Base-by-base conservation (phyloP, 2,888 invertebrate genomes). In the Diarsia dahlii region DNA sequence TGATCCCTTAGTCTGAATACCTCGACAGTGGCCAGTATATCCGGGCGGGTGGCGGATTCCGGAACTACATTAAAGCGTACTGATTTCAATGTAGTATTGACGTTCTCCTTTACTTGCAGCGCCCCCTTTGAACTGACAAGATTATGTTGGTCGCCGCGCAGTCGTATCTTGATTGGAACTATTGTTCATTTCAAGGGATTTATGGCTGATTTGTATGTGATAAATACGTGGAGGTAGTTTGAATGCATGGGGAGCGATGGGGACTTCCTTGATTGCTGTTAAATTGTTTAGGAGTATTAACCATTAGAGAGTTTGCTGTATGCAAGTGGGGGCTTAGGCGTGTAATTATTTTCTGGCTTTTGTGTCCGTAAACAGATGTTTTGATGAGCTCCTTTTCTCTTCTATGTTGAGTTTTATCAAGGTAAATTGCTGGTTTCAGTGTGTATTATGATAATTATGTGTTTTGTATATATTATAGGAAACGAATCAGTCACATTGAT, bases 91-190 rank as follows among this genome's bases (percentile, higher is more conserved):
- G 10, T 18, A 8, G 2, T 62, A 63, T 70, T 48, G 56, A 39
- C 50, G 20, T 74, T 52, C 69, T 62, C 65, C 84, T 66, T 63
- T 15, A 50, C 69, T n/a, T 60, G 39, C 45, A 69, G 78, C 82
- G 74, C 83, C 74, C 66, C 23, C 66, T 48, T 20, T 66, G 62
- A 69, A 54, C 48, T 58, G 56, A 34, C 69, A 74, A 52, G 62
- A 71, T 65, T 74, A 81, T 54, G 48, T 45, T 84, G 84, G 81
- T 62, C 56, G 76, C 69, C 48, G 67, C 58, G 62, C 66, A 76
- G 77, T 70, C 80, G 75, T 86, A 91, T 92, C 91, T 91, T 93
- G 94, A 93, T 93, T 92, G 87, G 85, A 88, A 86, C 88, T 91
- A 92, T 93, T 93, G 92, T 93, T 87, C 88, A 88, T 89, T 88